Evolutionary conservation across 1,140 invertebrate genomes (phyloP), one percentile per base, ranked within the genome.

Genomic region (Drosophila prosaltans): DNA sequence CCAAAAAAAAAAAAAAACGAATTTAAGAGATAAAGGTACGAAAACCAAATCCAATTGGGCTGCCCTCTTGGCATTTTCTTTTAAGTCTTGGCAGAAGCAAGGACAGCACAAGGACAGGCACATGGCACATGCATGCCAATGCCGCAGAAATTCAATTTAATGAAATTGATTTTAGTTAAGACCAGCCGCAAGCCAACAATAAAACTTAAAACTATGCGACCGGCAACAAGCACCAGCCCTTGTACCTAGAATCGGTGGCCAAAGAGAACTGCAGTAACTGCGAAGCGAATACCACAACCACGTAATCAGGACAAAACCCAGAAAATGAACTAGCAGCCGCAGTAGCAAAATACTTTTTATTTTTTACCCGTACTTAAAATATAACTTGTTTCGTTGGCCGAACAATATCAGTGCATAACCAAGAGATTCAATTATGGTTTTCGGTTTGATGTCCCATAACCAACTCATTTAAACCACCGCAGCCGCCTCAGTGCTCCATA

Each of bases 351-450:
- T 77, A 70, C 69, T 78, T 88, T 24, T 60, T 43, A 65, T 81
- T 74, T 78, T 70, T 81, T 71, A 16, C 16, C 70, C 9, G 21
- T 51, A 67, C 68, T 82, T 86, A 79, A 74, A 78, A 75, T 78
- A 81, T 81, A 85, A 86, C 77, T 86, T 81, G 41, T 69, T 69
- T 78, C 62, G 76, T 45, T 62, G 74, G 39, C 2, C 9, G 36
- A 9, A 7, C 28, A 21, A 68, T 39, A 45, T 21, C 32, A 62
- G 59, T 74, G 80, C 80, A 77, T 60, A 79, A 70, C 65, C 84
- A 63, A 72, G 72, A 72, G 80, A 83, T 89, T 88, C 84, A 88
- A 88, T 88, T 88, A 88, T 84, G 81, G 80, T 54, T 71, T 70
- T 69, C 16, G 66, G 64, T 66, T 26, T 57, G 58, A 67, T 51